phyloP scores from a whole-genome alignment of 1,140 invertebrate species.

The Acromyrmex charruanus region DNA sequence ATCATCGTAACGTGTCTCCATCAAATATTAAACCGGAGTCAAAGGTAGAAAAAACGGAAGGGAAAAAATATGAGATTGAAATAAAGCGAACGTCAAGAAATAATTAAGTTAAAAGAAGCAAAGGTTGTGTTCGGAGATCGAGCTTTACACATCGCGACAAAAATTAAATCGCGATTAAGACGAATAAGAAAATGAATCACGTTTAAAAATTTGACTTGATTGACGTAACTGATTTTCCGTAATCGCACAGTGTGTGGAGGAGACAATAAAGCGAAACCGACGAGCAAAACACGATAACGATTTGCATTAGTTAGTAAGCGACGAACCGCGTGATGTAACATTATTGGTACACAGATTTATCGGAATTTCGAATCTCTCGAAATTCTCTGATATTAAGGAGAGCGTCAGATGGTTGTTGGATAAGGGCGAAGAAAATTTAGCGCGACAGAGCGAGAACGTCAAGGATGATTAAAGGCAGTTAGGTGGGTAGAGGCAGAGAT shows the following conservation, averaged over 20 bases:
- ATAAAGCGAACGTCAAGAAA: neutral
- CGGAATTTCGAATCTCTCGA: conserved; percentile 54
- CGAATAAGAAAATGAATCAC: neutral
- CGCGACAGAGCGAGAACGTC: conserved; percentile 19
- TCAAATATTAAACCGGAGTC: conserved; percentile 1
- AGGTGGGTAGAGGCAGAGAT: neutral
- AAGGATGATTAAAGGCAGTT: conserved; percentile 46
- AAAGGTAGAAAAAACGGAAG: neutral
- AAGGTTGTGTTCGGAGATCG: neutral
- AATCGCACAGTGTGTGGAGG: neutral
- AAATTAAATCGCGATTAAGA: neutral
- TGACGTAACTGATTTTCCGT: conserved; percentile 29
- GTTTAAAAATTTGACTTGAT: conserved; percentile 2
- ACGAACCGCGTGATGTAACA: conserved; percentile 9
- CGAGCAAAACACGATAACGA: conserved; percentile 19
- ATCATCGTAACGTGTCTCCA: neutral
- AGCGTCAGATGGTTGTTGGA: conserved; percentile 37
- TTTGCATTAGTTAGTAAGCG: conserved; percentile 21
- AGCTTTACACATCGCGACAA: neutral
- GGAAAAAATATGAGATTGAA: conserved; percentile 11
- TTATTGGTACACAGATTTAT: conserved; percentile 56
- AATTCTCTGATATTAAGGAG: conserved; percentile 50
- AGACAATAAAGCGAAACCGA: conserved; percentile 46
- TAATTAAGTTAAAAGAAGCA: conserved; percentile 1
- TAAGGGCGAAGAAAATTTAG: conserved; percentile 30